Percentiles rank a stretch among this genome's conserved stretches.
Conservation (phyloP, 2,113 vertebrate genomes). For the Turdus rufiventris region DNA sequence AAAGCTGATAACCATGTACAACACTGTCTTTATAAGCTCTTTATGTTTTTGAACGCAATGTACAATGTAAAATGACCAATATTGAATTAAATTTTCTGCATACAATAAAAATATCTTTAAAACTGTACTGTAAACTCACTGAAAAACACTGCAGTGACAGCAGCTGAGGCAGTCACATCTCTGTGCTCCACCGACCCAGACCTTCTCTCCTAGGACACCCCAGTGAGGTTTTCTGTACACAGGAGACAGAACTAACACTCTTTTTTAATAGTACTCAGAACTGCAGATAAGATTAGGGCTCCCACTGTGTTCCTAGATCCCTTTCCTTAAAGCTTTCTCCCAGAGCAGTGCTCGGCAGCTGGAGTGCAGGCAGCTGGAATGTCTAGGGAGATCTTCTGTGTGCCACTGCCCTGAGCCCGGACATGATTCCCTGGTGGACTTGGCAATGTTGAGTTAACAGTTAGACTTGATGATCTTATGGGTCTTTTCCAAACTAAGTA, state of each 20-base stretch:
- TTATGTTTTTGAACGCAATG: not conserved
- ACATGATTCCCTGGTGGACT: not conserved
- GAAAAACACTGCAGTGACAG: not conserved
- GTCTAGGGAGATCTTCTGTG: fast-evolving
- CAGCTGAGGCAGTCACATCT: not conserved
- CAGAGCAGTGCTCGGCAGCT: not conserved
- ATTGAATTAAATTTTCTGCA: not conserved
- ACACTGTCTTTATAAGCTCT: not conserved
- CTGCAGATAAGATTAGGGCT: not conserved
- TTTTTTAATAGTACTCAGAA: not conserved
- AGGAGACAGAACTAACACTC: not conserved
- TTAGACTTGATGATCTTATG: not conserved
- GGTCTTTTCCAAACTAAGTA: not conserved
- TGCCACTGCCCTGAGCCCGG: not conserved
- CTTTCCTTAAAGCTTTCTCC: not conserved
- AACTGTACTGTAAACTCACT: not conserved
- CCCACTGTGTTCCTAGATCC: not conserved
- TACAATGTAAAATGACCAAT: not conserved
- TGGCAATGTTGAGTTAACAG: not conserved
- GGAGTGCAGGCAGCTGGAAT: fast-evolving
- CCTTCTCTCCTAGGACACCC: not conserved
- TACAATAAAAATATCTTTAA: not conserved
- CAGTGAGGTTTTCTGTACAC: not conserved
- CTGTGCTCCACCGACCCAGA: not conserved
- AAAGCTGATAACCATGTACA: not conserved